phyloP scores from a whole-genome alignment of 2,888 invertebrate species.

The Timema cristinae region DNA sequence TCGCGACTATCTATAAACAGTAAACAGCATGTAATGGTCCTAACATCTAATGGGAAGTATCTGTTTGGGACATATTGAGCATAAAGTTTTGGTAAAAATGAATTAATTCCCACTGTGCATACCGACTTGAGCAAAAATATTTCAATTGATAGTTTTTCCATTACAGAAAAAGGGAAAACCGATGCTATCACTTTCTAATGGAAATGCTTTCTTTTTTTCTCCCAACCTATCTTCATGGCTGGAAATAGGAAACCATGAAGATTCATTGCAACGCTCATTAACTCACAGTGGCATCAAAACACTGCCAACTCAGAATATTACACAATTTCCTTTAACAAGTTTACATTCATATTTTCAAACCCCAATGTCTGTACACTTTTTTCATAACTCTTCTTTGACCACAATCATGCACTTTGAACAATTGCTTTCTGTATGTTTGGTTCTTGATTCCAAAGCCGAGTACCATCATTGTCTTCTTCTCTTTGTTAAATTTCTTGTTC shows the following conservation, averaged over 20 bases:
- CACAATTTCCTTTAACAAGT: slow-evolving; percentile 41
- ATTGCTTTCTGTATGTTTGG: slow-evolving; percentile 66
- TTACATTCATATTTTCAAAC: slow-evolving; percentile 27
- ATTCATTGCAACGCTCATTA: slow-evolving; percentile 47
- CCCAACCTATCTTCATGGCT: slow-evolving; percentile 63
- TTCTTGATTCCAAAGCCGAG: slow-evolving; percentile 66
- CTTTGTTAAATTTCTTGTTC: slow-evolving; percentile 55
- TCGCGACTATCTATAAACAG: slow-evolving; percentile 54
- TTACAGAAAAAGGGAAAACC: slow-evolving; percentile 74
- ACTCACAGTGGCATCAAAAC: slow-evolving; percentile 34
- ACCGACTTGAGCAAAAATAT: slow-evolving; percentile 24
- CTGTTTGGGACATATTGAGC: slow-evolving; percentile 59
- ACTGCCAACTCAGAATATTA: slow-evolving; percentile 14
- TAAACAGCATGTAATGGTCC: slow-evolving; percentile 49
- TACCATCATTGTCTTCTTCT: slow-evolving; percentile 72
- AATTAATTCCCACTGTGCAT: slow-evolving; percentile 49
- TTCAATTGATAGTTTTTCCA: slow-evolving; percentile 52
- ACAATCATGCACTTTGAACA: slow-evolving; percentile 61
- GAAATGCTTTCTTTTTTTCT: slow-evolving; percentile 80
- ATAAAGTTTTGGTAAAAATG: slow-evolving; percentile 55
- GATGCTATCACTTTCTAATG: slow-evolving; percentile 77
- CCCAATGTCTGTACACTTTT: neutral
- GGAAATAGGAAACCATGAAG: slow-evolving; percentile 48
- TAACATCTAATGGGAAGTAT: slow-evolving; percentile 53
- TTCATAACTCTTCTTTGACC: slow-evolving; percentile 38